A percentile compares a stretch with the other conserved stretches of the same genome.
These are phyloP conservation scores for Gymnoscopelus microlampas DNA, from an alignment of 2,797 vertebrate genomes.

Conservation along the genomic window DNA sequence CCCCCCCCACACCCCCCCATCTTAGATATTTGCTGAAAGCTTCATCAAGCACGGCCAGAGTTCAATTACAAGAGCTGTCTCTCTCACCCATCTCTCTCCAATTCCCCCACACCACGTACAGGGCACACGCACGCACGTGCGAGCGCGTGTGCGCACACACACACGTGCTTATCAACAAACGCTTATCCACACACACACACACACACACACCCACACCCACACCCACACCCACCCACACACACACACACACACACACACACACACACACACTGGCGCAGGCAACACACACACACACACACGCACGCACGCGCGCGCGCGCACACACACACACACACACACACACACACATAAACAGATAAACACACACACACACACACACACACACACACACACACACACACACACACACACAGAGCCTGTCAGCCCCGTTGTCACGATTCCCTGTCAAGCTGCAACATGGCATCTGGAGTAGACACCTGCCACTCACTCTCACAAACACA, in stretches of 20 bases:
- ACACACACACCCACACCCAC: background rate
- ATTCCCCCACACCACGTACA: constrained; percentile 31
- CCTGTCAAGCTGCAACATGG: constrained; percentile 54
- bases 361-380: constrained; percentile 11
- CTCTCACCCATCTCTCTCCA: constrained; percentile 34
- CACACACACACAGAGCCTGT: constrained; percentile 53
- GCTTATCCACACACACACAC: background rate
- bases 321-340: constrained; percentile 23
- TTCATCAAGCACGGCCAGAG: constrained; percentile 70
- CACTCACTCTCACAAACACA: constrained; percentile 62
- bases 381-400: constrained; percentile 16
- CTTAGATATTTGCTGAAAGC: constrained; percentile 68
- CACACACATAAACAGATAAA: constrained; percentile 3
- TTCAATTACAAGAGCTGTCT: constrained; percentile 67
- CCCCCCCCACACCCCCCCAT: constrained; percentile 4
- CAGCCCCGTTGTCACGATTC: constrained; percentile 50
- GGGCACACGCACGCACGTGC: background rate
- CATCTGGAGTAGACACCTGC: constrained; percentile 67
- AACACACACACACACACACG: constrained; percentile 12
- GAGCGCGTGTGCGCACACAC: background rate
- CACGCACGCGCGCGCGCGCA: constrained; percentile 16
- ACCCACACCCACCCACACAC: background rate
- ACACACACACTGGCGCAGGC: background rate
- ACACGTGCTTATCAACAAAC: background rate
- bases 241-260: constrained; percentile 1